Evolutionary conservation across 2,888 invertebrate species (phyloP).

Genomic region (Phorcus lineatus): DNA sequence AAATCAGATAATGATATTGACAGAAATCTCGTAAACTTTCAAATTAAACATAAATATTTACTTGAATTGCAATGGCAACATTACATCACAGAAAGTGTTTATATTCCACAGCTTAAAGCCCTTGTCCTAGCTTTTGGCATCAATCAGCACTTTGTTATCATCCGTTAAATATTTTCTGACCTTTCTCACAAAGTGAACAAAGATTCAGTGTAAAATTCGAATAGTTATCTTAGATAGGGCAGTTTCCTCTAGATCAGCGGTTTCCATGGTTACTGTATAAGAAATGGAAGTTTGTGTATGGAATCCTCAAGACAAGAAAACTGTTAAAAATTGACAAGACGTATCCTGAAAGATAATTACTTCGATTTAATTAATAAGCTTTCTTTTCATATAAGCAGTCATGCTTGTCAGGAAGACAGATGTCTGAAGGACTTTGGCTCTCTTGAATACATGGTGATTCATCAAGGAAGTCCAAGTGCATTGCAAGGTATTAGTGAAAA

Average conservation of each 20-base stretch:
- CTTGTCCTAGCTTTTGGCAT: neutral
- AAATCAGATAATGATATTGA: constrained; percentile 4
- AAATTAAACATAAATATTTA: constrained; percentile 10
- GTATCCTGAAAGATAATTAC: no score
- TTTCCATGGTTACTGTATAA: neutral
- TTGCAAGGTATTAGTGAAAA: no score
- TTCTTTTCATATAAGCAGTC: no score
- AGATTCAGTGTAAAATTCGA: constrained; percentile 7
- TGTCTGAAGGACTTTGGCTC: no score
- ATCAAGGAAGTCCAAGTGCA: no score
- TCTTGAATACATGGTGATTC: no score
- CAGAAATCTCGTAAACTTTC: constrained; percentile 8
- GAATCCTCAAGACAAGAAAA: no score
- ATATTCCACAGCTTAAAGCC: neutral
- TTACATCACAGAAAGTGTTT: neutral
- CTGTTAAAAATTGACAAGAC: no score
- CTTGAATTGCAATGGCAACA: neutral
- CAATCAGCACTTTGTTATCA: neutral
- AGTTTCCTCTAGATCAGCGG: neutral
- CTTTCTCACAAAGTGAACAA: neutral
- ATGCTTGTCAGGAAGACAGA: no score
- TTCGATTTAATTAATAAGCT: no score
- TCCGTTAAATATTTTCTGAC: constrained; percentile 4
- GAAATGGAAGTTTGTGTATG: neutral
- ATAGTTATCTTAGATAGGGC: neutral